These are phyloP conservation scores for Abramis brama DNA, from an alignment of 2,113 vertebrate genomes.

Conservation along the genomic window DNA sequence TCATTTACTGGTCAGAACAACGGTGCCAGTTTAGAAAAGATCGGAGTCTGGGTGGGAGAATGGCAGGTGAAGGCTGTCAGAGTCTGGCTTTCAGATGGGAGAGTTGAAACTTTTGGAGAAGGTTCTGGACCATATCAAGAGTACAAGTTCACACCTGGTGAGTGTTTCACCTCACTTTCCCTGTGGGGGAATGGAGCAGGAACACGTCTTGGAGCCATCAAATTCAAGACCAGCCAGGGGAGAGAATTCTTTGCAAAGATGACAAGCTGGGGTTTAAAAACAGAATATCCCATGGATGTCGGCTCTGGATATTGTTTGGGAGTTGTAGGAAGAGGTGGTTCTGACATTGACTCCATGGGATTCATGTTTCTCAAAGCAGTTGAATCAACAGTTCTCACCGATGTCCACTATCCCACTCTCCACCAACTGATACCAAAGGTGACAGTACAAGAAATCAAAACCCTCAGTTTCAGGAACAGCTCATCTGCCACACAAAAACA, in stretches of 20 bases:
- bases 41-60: too few species aligned
- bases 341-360: constrained; percentile 46
- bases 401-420: constrained; percentile 56
- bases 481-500: too few species aligned
- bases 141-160: too few species aligned
- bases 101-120: too few species aligned
- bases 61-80: too few species aligned
- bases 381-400: constrained; percentile 28
- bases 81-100: too few species aligned
- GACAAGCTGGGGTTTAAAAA: constrained; percentile 52
- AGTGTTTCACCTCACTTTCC: too few species aligned
- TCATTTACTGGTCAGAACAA: too few species aligned
- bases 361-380: constrained; percentile 56
- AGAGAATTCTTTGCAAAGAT: constrained; percentile 48
- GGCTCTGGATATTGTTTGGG: constrained; percentile 59
- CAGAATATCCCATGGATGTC: constrained; percentile 47
- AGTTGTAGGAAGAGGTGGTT: background rate
- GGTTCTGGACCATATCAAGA: too few species aligned
- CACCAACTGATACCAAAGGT: constrained; percentile 36
- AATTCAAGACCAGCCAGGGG: constrained; percentile 41
- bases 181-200: too few species aligned
- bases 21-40: too few species aligned
- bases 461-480: background rate
- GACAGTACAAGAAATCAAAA: too few species aligned
- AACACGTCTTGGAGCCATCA: constrained; percentile 50